Base-by-base conservation (phyloP, 2,888 invertebrate genomes). In the Eupithecia inturbata region DNA sequence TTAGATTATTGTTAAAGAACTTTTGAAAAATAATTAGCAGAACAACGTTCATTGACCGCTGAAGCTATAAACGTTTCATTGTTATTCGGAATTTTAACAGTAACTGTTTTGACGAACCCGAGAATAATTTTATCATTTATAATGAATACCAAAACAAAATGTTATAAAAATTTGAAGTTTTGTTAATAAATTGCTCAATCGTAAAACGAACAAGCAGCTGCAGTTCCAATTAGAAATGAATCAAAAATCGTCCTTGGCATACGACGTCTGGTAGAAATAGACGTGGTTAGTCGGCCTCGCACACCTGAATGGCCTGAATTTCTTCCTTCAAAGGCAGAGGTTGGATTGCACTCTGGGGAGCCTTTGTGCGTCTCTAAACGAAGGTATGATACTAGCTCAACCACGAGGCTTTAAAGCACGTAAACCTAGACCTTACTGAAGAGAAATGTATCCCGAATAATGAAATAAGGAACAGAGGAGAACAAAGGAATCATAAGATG, bases 261-360 rank as follows among this genome's bases (percentile, higher is more conserved):
- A 68, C 73, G n/a, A 71, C 66, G 31, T 57, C 41, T 2, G 63
- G 22, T 67, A 57, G 57, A 69, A 57, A 73, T 67, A 66, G 45
- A 57, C 33, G 74, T 63, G 74, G 69, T 72, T 72, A 72, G 69
- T 67, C 67, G 67, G 79, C 75, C 78, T 77, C 70, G 81, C 77
- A 81, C 83, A 86, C 83, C 83, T 87, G 87, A 86, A 87, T 85
- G 83, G 82, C 74, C 81, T 78, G 84, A 82, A 87, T 85, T 83
- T 81, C 81, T 85, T 85, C 83, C 84, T 83, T 87, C 87, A 87
- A 86, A 83, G 81, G 80, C 79, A 66, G 75, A 81, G 80, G 77
- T 67, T 72, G 81, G 76, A 83, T 82, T 77, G 76, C 78, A 82
- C 87, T 81, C 84, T 53, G 73, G 82, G 80, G 87, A 83, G 83